Conservation (phyloP, 2,113 vertebrate genomes). For the Recurvirostra avosetta region DNA sequence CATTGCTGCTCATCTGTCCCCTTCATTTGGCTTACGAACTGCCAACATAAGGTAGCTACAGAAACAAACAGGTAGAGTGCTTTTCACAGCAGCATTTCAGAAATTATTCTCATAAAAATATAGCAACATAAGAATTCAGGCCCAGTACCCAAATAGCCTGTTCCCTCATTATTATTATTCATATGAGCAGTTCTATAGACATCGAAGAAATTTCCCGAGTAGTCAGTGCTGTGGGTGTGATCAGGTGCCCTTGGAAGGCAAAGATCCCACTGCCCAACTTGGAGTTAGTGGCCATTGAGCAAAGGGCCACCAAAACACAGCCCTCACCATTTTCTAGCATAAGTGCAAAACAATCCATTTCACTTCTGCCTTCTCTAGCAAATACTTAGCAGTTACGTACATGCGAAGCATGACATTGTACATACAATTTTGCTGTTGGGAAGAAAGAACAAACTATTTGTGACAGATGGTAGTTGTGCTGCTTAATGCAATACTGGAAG, state of each 20-base stretch:
- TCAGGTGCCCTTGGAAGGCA: neutral
- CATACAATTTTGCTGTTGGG: neutral
- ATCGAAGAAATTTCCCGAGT: neutral
- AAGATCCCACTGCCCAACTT: rapidly evolving
- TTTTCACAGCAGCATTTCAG: slow-evolving; percentile 15
- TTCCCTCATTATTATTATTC: neutral
- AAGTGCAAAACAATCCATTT: neutral
- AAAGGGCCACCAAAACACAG: neutral
- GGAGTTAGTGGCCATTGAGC: rapidly evolving
- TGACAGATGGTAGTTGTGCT: slow-evolving; percentile 1
- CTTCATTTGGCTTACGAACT: neutral
- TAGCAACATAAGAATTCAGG: neutral
- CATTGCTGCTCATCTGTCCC: neutral
- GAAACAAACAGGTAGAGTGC: slow-evolving; percentile 34
- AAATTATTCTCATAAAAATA: neutral
- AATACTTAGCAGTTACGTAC: neutral
- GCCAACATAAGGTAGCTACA: slow-evolving; percentile 25
- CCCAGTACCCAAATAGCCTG: neutral
- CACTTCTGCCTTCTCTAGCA: neutral
- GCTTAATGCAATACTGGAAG: neutral
- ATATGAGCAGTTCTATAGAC: neutral
- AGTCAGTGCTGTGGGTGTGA: neutral
- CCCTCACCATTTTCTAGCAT: neutral
- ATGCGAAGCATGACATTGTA: neutral
- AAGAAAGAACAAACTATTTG: neutral